phyloP scores from a whole-genome alignment of 2,113 vertebrate species.

The Hippopotamus amphibius region DNA sequence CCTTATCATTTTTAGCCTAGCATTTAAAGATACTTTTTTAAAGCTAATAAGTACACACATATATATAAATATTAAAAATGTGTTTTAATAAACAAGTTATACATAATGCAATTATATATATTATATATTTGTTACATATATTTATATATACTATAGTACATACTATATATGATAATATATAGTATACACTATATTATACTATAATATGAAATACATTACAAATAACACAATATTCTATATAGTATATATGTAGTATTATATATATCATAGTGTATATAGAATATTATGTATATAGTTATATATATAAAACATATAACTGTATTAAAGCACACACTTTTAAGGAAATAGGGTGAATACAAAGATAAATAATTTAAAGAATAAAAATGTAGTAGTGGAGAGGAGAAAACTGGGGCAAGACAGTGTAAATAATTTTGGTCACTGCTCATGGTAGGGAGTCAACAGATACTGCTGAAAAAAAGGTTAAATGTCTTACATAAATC shows the following conservation, averaged over 20 bases:
- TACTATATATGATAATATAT: background rate
- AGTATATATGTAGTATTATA: too few relatives aligned
- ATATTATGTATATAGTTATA: background rate
- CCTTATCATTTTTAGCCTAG: background rate
- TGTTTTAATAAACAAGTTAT: background rate
- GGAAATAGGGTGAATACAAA: background rate
- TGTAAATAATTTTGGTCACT: background rate
- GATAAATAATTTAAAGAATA: background rate
- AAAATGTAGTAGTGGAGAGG: background rate
- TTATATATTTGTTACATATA: background rate
- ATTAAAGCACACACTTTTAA: background rate
- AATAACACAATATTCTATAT: background rate
- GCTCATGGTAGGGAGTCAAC: background rate
- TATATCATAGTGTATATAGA: too few relatives aligned
- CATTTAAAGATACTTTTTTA: background rate
- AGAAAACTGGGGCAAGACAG: background rate
- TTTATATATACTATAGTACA: background rate
- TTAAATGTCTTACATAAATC: background rate
- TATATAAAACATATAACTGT: background rate
- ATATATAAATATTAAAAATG: background rate
- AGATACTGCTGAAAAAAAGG: background rate
- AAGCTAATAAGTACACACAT: background rate
- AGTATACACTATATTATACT: background rate
- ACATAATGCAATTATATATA: background rate
- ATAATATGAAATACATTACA: background rate